Evolutionary conservation across 2,113 vertebrate species (phyloP), one percentile per base, ranked within the genome.

Genomic region (Lepus americanus): DNA sequence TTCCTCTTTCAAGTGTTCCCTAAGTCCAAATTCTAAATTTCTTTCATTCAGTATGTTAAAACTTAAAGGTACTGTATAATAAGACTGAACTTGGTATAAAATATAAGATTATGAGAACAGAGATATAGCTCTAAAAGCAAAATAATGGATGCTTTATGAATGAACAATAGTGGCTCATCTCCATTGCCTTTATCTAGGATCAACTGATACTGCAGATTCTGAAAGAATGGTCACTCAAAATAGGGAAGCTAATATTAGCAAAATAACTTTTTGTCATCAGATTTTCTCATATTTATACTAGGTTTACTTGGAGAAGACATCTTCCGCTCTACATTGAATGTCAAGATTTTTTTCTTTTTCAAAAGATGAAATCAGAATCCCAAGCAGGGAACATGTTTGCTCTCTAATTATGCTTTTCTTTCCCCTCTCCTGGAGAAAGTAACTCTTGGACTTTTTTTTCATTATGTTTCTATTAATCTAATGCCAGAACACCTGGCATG

Each of bases 391-490:
- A 76, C 4, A 3, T 74, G 72, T 64, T 83, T 95, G 3, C 94
- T 95, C 89, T 95, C 39, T 87, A 83, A 92, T 96, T 96, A 86
- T 94, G 87, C 61, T 95, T 97, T 89, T 91, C 64, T 73, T 77
- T 36, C 12, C 59, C 53, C 63, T 31, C 83, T 97, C 55, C 70
- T 87, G 76, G 73, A 80, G 44, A 89, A 95, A 94, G 91, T 95
- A 90, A 90, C 76, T 95, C 89, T 89, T 96, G 95, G 84, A 83
- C 39, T 96, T 84, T 96, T 84, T 96, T 96, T 31, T 70, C 83
- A 19, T 94, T 86, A 9, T 90, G 80, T 96, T 97, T 97, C 74
- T 87, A 72, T 97, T 98, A 95, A 87, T 95, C 69, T 97, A 94
- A 88, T 92, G 81, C 72, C 90, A 93, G 67, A 51, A 39, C 61